Conservation (phyloP, 1,140 invertebrate genomes). For the Calliphora vicina region DNA sequence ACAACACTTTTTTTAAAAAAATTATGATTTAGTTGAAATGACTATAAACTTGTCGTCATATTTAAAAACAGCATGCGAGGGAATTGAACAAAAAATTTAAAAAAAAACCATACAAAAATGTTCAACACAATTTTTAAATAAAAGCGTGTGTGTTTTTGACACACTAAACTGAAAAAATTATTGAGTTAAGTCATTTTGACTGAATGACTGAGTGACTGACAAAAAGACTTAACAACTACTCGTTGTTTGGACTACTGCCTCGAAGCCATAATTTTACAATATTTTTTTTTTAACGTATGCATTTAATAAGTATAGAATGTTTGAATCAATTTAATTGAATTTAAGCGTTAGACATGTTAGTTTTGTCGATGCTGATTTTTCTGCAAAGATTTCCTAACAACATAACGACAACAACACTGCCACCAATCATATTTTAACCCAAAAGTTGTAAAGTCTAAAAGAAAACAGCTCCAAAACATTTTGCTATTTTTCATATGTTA, state of each 20-base stretch:
- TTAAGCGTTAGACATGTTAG: background rate
- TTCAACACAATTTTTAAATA: no score
- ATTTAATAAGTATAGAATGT: background rate
- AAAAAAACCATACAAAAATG: no score
- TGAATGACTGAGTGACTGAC: background rate
- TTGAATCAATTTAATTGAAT: background rate
- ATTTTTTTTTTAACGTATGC: background rate
- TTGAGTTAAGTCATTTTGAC: background rate
- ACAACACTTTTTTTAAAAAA: no score
- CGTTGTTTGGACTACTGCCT: background rate
- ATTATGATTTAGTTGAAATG: background rate
- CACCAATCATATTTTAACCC: background rate
- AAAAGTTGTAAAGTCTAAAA: background rate
- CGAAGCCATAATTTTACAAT: background rate
- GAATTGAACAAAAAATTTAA: background rate
- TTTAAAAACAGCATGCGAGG: background rate
- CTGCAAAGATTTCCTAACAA: background rate
- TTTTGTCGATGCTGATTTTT: background rate
- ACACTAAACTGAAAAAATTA: background rate
- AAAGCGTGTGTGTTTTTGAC: background rate
- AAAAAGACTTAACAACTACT: background rate
- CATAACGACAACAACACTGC: background rate
- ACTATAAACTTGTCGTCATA: background rate
- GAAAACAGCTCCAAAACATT: background rate
- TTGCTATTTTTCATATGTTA: constrained; percentile 2